Percentiles rank a stretch among this genome's conserved stretches.
Evolutionary conservation across 2,797 vertebrate species (phyloP).

Genomic region (Telmatherina bonti): DNA sequence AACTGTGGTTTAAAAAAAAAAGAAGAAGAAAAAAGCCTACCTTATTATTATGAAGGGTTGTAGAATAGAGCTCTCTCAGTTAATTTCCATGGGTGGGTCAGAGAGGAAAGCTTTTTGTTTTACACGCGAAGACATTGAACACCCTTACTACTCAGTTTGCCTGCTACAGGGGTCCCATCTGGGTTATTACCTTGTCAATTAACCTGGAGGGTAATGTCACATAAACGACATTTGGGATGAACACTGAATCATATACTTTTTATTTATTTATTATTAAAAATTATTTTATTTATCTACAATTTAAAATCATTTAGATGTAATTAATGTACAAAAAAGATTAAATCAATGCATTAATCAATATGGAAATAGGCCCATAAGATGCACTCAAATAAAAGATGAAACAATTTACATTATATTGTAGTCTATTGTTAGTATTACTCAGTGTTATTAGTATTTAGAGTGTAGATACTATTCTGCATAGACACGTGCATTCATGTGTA

Average conservation of each 20-base stretch:
- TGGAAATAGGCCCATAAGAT: no score
- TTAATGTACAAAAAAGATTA: no score
- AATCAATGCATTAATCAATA: no score
- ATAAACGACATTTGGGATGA: slow-evolving; percentile 48
- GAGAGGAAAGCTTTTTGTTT: slow-evolving; percentile 6
- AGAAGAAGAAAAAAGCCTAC: slow-evolving; percentile 39
- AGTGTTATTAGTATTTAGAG: no score
- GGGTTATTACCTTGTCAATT: slow-evolving; percentile 75
- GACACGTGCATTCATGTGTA: no score
- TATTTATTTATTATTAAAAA: background rate
- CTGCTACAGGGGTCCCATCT: slow-evolving; percentile 64
- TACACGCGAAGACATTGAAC: slow-evolving; percentile 12
- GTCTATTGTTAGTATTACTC: no score
- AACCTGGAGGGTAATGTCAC: slow-evolving; percentile 49
- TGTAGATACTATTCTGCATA: no score
- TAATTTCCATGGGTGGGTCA: slow-evolving; percentile 3
- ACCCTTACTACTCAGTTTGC: slow-evolving; percentile 21
- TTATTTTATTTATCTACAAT: no score
- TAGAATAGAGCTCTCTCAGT: background rate
- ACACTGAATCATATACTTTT: slow-evolving; percentile 4
- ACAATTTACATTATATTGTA: no score
- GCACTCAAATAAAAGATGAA: no score
- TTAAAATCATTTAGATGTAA: no score
- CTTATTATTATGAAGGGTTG: slow-evolving; percentile 19
- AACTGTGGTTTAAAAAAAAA: no score